These are phyloP conservation scores for Virgularia gustaviana DNA, from an alignment of 92 coral and sea anemone genomes.

Conservation along the genomic window DNA sequence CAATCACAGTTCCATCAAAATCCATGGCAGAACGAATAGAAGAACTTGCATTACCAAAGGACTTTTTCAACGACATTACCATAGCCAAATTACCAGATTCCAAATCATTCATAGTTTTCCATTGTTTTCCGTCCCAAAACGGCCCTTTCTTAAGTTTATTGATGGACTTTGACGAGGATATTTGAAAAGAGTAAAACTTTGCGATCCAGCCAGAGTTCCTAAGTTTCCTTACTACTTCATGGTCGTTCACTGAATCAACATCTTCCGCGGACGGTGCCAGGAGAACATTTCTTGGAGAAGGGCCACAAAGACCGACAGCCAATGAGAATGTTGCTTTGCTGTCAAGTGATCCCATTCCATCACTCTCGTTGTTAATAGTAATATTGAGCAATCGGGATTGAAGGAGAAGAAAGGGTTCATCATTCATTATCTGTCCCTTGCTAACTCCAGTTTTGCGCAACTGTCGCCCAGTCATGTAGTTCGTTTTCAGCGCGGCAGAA, in stretches of 20 bases:
- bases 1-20: background rate
- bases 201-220: conserved; percentile 2
- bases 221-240: background rate
- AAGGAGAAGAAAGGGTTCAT: conserved; percentile 45
- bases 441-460: conserved; percentile 35
- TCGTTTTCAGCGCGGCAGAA: conserved; percentile 43
- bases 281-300: conserved; percentile 16
- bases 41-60: background rate
- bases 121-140: conserved; percentile 10
- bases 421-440: conserved; percentile 37
- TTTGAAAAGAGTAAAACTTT: conserved; percentile 13
- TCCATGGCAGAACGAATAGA: background rate
- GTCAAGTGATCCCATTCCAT: conserved; percentile 37
- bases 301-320: conserved; percentile 58
- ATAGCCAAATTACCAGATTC: background rate
- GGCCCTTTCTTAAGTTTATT: background rate
- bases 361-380: conserved; percentile 35
- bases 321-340: conserved; percentile 33
- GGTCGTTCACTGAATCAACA: background rate
- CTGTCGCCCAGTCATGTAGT: conserved; percentile 50
- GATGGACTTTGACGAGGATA: conserved; percentile 1
- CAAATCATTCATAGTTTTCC: background rate
- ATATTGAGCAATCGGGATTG: conserved; percentile 19
- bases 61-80: background rate
- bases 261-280: background rate